Conservation (phyloP, 37 sponge, comb jelly and placozoan genomes). For the Spongia lamella region DNA sequence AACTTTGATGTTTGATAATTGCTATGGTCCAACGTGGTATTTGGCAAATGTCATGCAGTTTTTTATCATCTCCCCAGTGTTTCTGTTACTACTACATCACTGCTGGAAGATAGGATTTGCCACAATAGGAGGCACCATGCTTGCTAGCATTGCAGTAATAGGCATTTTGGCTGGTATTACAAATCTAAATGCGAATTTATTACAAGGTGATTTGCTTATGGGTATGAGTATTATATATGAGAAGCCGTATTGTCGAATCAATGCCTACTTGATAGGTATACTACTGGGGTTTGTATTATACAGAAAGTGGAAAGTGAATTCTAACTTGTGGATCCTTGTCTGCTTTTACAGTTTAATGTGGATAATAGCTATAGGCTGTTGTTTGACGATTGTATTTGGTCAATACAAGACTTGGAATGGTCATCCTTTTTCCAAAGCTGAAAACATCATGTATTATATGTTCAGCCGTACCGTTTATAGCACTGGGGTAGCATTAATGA, state of each 20-base stretch:
- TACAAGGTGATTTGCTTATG: constrained; percentile 1
- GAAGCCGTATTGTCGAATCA: constrained; percentile 64
- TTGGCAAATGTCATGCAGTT: constrained; percentile 71
- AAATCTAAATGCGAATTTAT: constrained; percentile 1
- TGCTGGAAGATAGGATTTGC: constrained; percentile 14
- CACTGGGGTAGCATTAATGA: constrained; percentile 32
- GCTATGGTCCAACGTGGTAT: constrained; percentile 67
- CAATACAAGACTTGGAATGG: constrained; percentile 41
- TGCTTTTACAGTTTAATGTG: constrained; percentile 25
- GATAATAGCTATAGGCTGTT: constrained; percentile 12
- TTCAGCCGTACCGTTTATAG: constrained; percentile 44
- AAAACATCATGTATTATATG: constrained; percentile 27
- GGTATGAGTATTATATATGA: constrained; percentile 56
- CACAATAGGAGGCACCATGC: not conserved
- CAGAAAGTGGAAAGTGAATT: constrained; percentile 3
- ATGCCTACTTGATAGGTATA: constrained; percentile 68
- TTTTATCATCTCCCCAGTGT: constrained; percentile 49
- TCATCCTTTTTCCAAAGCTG: constrained; percentile 19
- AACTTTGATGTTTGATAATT: constrained; percentile 9
- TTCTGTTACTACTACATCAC: constrained; percentile 41
- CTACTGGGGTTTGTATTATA: constrained; percentile 56
- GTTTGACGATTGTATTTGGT: constrained; percentile 60
- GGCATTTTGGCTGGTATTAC: constrained; percentile 33
- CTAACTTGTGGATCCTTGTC: not conserved
- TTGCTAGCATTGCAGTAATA: not conserved